These are phyloP conservation scores for Drosophila paulistorum DNA, from an alignment of 1,140 invertebrate species.

Conservation along the genomic window DNA sequence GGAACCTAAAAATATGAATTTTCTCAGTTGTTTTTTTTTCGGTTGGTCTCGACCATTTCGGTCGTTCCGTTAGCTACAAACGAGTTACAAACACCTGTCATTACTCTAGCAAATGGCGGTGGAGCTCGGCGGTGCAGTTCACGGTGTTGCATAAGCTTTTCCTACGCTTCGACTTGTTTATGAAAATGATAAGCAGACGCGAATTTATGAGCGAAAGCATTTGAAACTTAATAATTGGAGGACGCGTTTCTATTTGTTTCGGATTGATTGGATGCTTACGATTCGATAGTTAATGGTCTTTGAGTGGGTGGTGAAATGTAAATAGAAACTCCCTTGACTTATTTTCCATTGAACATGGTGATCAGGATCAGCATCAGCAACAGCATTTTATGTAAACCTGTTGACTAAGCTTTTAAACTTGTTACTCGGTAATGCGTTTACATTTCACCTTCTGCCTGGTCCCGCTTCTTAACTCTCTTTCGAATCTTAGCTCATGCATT, in stretches of 20 bases:
- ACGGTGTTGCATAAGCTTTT: slow-evolving; percentile 72
- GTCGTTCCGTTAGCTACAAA: slow-evolving; percentile 69
- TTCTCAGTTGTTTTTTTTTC: slow-evolving; percentile 29
- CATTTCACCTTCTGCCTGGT: not conserved
- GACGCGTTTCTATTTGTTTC: slow-evolving; percentile 33
- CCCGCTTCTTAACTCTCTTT: not conserved
- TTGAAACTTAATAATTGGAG: slow-evolving; percentile 69
- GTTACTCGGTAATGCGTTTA: slow-evolving; percentile 2
- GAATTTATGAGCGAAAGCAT: slow-evolving; percentile 72
- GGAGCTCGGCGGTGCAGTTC: slow-evolving; percentile 19
- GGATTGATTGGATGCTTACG: slow-evolving; percentile 19
- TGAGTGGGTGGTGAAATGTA: slow-evolving; percentile 27
- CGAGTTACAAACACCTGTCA: slow-evolving; percentile 81
- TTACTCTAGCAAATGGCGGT: slow-evolving; percentile 67
- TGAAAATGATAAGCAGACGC: slow-evolving; percentile 80
- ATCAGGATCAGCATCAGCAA: slow-evolving; percentile 26
- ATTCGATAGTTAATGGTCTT: slow-evolving; percentile 27
- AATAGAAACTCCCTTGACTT: slow-evolving; percentile 46
- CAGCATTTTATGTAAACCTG: slow-evolving; percentile 22
- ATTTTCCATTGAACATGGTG: slow-evolving; percentile 33
- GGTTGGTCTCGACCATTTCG: slow-evolving; percentile 19
- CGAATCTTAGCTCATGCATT: slow-evolving; percentile 26
- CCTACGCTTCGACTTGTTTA: slow-evolving; percentile 74
- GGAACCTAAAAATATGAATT: slow-evolving; percentile 13
- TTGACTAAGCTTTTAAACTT: slow-evolving; percentile 8